Evolutionary conservation across 2,113 vertebrate species (phyloP), one percentile per base, ranked within the genome.

Genomic region (Oryzias melastigma): DNA sequence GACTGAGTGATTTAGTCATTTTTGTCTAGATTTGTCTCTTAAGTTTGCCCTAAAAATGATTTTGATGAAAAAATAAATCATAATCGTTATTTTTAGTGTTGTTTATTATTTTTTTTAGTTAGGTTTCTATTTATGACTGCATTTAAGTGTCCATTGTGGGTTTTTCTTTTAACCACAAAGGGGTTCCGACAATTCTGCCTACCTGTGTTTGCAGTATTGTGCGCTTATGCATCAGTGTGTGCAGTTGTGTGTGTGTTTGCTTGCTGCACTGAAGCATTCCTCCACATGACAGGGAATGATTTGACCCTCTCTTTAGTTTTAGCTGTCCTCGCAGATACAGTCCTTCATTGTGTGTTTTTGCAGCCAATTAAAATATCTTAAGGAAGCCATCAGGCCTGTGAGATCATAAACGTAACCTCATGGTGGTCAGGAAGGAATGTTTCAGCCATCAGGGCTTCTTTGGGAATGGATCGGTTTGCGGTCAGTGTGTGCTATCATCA

Each of bases 221-320:
- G 15, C n/a, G 54, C 49, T 51, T 51, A 8, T 51, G 35, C 8
- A 8, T 35, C 35, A 12, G 35, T 35, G 35, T 35, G 35, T 35
- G 35, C 35, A 35, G 35, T 35, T 12, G 35, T 35, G 35, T 35
- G 60, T 71, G 48, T 52, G 49, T 52, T 14, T 52, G 54, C 17
- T 55, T 71, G 67, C 6, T 19, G 12, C 7, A 8, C 53, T 29
- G 29, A 46, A 60, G 42, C 49, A 58, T 77, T 75, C 60, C 47
- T 66, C 20, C 46, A 60, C 14, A 16, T 64, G 66, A 54, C 55
- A 43, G 22, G 52, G 50, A 29, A 68, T 62, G 49, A 41, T 78
- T 65, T 59, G 51, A 53, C 35, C 35, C 35, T 35, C 10, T 35
- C 10, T 8, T 35, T 12, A 35, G 35, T 35, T 35, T 35, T 12